A percentile compares a stretch with the other conserved stretches of the same genome.
phyloP scores from a whole-genome alignment of 2,888 invertebrate genomes.

The Nasonovia ribisnigri region DNA sequence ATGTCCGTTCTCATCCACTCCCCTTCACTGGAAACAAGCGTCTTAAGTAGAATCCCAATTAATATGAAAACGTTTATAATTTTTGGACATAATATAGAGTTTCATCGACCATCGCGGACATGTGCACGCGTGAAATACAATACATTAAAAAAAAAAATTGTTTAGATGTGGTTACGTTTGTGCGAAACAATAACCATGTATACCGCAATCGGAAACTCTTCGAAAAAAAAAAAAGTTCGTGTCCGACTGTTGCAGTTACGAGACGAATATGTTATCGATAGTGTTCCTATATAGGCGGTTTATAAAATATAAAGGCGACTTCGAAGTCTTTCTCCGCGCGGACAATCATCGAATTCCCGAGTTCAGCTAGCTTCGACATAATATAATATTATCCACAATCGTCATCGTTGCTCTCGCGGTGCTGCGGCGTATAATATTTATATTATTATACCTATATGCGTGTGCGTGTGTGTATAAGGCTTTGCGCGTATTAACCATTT shows the following conservation, averaged over 20 bases:
- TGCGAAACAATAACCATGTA: no score
- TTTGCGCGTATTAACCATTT: slow-evolving; percentile 16
- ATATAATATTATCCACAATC: neutral
- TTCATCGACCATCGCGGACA: neutral
- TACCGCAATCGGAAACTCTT: no score
- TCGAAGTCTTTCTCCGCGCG: no score
- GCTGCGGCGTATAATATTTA: neutral
- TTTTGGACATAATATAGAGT: neutral
- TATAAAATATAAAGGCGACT: no score
- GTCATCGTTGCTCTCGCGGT: neutral
- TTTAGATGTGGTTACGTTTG: no score
- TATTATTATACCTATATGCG: neutral
- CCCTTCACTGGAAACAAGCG: neutral
- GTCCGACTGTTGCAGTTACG: neutral
- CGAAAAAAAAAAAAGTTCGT: no score
- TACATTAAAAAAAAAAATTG: no score
- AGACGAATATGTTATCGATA: neutral
- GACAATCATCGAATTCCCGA: no score
- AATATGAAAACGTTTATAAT: neutral
- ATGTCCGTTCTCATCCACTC: neutral
- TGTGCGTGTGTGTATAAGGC: neutral
- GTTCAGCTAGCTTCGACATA: neutral
- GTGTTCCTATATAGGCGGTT: no score
- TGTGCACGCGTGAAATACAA: no score
- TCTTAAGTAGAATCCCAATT: neutral